Base-by-base conservation (phyloP, 2,113 vertebrate species). In the Oreochromis spilurus region DNA sequence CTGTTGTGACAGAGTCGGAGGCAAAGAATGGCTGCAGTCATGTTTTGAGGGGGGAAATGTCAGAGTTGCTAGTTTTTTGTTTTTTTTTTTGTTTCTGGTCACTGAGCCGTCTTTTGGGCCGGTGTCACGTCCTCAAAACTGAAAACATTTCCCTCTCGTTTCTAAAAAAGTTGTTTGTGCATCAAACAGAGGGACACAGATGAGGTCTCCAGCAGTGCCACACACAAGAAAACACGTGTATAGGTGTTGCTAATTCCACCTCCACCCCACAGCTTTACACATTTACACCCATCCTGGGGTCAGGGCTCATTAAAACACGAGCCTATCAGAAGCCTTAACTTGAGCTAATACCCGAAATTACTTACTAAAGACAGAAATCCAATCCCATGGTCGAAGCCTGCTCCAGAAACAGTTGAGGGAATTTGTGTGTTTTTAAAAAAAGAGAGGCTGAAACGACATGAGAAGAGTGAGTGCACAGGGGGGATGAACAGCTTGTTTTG, bases 61-160 rank as follows among this genome's bases (percentile, higher is more conserved):
- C 29, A 79, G 31, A 38, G 70, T 45, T 45, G 13, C 21, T 19
- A 34, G 29, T 79, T 58, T 72, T 57, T 81, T 38, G 91, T 82
- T 89, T 79, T 58, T 72, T 57, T 81, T 38, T 91, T 82, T 89
- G 75, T 90, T 92, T 89, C 86, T 89, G 88, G 84, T 87, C 82
- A 87, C 43, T 55, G 79, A 38, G 85, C 58, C 60, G 43, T 79
- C 67, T 86, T 75, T 84, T 26, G 55, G 54, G 53, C 53, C 88
- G 29, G 54, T 38, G 77, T 86, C 54, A 72, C 81, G 84, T 79
- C 55, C 82, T 87, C 67, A 80, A 84, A 86, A 43, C 79, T 82
- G 34, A 70, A 83, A 81, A 36, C 31, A 43, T 80, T 60, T 12
- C 55, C 45, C 54, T 40, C 50, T 85, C 62, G 31, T 82, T 88